Conservation (phyloP, 2,113 vertebrate genomes). For the Anoura caudifer region DNA sequence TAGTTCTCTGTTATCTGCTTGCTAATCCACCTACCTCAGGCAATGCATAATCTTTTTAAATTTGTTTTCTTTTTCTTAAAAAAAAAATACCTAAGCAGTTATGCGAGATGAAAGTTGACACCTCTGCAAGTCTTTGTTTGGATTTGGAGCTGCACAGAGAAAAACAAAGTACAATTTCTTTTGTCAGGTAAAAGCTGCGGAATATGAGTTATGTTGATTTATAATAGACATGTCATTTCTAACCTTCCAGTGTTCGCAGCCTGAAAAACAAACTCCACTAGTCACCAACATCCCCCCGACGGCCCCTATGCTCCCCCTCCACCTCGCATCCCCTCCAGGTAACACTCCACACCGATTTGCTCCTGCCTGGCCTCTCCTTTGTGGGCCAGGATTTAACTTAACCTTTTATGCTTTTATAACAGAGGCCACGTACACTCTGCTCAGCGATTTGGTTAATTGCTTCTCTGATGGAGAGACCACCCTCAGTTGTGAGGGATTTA, state of each 20-base stretch:
- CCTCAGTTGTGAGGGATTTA: constrained; percentile 73
- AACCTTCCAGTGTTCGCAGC: constrained; percentile 40
- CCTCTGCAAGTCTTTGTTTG: background rate
- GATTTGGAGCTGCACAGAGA: background rate
- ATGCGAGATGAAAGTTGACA: constrained; percentile 23
- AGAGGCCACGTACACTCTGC: constrained; percentile 63
- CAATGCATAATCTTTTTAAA: background rate
- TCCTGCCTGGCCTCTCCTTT: constrained; percentile 68
- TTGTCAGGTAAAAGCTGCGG: constrained; percentile 26
- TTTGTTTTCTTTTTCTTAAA: background rate
- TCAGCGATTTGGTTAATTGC: constrained; percentile 79
- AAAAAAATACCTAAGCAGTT: background rate
- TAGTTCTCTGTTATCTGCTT: background rate
- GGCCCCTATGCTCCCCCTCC: constrained; percentile 49
- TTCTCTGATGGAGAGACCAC: constrained; percentile 73
- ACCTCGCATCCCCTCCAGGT: constrained; percentile 55
- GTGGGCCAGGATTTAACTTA: constrained; percentile 74
- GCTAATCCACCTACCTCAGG: background rate
- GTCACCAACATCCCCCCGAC: constrained; percentile 54
- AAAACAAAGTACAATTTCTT: background rate
- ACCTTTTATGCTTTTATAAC: constrained; percentile 78
- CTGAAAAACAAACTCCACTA: constrained; percentile 64
- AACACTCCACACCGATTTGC: constrained; percentile 65
- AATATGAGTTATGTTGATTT: constrained; percentile 39
- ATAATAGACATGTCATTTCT: constrained; percentile 43